A percentile compares a stretch with the other conserved stretches of the same genome.
Conservation (phyloP, 2,888 invertebrate species). For the Mimachlamys varia region DNA sequence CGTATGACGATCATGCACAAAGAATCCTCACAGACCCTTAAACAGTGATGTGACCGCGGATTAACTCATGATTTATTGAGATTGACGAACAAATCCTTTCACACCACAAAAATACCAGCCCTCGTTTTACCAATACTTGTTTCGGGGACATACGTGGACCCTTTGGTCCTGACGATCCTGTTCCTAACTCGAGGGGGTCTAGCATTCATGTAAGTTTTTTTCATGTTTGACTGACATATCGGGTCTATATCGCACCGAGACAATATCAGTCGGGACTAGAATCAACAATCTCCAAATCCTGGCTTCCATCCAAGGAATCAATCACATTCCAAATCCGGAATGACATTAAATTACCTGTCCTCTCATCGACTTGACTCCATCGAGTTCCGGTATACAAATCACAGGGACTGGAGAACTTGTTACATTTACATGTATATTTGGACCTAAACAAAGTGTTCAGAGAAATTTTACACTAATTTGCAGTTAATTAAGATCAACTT, state of each 20-base stretch:
- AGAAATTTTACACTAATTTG: too few species aligned
- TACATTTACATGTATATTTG: too few species aligned
- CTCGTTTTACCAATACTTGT: not conserved
- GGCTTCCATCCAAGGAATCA: not conserved
- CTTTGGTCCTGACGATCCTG: not conserved
- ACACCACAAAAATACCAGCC: not conserved
- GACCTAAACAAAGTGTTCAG: too few species aligned
- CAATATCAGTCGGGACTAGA: not conserved
- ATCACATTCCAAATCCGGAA: not conserved
- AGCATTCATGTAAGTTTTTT: too few species aligned
- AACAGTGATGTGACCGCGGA: not conserved
- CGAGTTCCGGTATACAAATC: too few species aligned
- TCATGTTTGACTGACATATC: not conserved
- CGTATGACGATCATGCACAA: not conserved
- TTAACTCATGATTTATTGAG: constrained; percentile 14
- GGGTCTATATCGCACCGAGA: not conserved
- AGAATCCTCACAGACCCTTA: not conserved
- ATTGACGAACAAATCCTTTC: not conserved
- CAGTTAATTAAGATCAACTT: too few species aligned
- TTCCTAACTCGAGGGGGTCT: not conserved
- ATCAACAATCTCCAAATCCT: not conserved
- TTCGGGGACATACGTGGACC: not conserved
- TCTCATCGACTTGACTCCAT: not conserved
- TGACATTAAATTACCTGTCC: not conserved
- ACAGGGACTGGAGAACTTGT: too few species aligned